Conservation (phyloP, 2,888 invertebrate genomes). For the Iphiclides podalirius region DNA sequence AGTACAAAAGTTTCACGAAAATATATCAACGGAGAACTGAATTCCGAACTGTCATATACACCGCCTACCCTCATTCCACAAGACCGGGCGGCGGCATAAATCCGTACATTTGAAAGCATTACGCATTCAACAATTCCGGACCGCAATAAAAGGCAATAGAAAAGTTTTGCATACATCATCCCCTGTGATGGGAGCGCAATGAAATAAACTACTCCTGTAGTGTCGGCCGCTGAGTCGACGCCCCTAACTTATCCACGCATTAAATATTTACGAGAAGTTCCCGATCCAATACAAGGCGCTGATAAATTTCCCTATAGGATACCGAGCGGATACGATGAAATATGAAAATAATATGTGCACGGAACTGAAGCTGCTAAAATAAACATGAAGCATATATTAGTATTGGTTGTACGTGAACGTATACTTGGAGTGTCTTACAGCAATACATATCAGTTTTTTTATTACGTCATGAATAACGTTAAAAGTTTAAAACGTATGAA, state of each 20-base stretch:
- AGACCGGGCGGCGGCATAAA: no score
- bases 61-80: no score
- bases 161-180: neutral
- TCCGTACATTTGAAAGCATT: no score
- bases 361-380: neutral
- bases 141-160: neutral
- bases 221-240: no score
- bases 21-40: no score
- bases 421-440: no score
- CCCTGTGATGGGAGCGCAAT: neutral
- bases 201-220: neutral
- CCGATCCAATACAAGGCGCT: neutral
- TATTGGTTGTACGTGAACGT: no score
- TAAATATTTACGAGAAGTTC: constrained; percentile 5
- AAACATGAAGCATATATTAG: neutral
- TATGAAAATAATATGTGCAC: neutral
- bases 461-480: no score
- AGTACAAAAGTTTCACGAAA: no score
- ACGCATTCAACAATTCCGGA: neutral
- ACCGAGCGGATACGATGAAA: neutral
- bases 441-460: no score
- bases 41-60: no score
- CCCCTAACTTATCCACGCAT: neutral
- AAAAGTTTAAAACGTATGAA: no score
- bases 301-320: constrained; percentile 10